Evolutionary conservation across 1,140 invertebrate species (phyloP), one percentile per base, ranked within the genome.

Genomic region (Samia ricini): DNA sequence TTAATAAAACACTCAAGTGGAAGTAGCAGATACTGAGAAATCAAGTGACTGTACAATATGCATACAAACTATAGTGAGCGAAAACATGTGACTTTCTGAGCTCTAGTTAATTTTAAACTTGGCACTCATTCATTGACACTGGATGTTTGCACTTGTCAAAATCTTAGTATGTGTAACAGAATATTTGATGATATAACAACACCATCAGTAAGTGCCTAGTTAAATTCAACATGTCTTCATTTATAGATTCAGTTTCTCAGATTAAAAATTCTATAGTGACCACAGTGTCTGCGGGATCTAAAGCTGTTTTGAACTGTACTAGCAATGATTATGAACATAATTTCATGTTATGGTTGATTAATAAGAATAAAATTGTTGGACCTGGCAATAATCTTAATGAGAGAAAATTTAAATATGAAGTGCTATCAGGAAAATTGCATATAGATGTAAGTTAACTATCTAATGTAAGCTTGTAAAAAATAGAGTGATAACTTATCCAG

Each of bases 351-450:
- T 94, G 94, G 94, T 88, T 94, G 71, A 77, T 94, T 59, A 91
- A 88, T 55, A 87, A 91, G 60, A 89, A 92, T 59, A 88, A 91
- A 68, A 84, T 94, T 19, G 92, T 94, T 61, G 93, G 94, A 4
- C 94, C 94, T 42, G 92, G 92, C 42, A 94, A 93, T 89, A 64
- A 80, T 24, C 85, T 91, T 66, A 91, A 94, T 86, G 81, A 87
- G 64, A 88, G 88, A 7, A 95, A 95, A 89, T 94, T 94, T 72
- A 94, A 94, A 75, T 94, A 94, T 86, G 92, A 94, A 86, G 93
- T 94, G 3, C 84, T 94, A 33, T 93, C 93, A 52, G 94, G 94
- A 66, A 93, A 91, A 69, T 89, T 95, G 50, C 89, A 89, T 56
- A 94, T 95, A 57, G 90, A 92, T 89, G 94, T 94, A 88, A 91